These are phyloP conservation scores for Drosophila meridionalis DNA, from an alignment of 2,888 invertebrate genomes.

Conservation along the genomic window DNA sequence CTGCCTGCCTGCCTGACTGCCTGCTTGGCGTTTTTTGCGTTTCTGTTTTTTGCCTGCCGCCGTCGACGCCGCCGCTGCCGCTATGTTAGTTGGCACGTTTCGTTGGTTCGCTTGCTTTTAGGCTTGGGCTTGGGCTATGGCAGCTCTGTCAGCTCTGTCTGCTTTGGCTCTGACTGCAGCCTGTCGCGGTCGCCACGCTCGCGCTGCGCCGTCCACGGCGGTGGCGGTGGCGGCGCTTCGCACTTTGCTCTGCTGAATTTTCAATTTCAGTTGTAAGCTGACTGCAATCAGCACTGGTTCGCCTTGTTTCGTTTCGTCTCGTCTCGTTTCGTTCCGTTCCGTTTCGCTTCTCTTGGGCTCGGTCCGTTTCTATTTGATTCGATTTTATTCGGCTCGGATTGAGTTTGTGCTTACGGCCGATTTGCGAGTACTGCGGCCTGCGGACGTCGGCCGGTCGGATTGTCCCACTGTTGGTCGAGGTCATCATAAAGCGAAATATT, in stretches of 20 bases:
- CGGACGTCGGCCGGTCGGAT: slow-evolving; percentile 25
- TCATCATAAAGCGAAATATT: slow-evolving; percentile 47
- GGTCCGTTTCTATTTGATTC: slow-evolving; percentile 20
- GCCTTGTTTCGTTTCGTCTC: slow-evolving; percentile 55
- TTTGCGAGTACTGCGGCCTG: slow-evolving; percentile 32
- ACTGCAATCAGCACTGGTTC: slow-evolving; percentile 84
- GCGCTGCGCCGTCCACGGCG: slow-evolving; percentile 50
- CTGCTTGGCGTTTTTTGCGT: slow-evolving; percentile 76
- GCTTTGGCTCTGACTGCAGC: slow-evolving; percentile 60
- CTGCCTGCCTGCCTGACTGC: slow-evolving; percentile 53
- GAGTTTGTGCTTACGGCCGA: slow-evolving; percentile 34
- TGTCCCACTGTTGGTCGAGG: slow-evolving; percentile 31
- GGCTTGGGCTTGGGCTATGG: slow-evolving; percentile 59
- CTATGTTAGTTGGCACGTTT: slow-evolving; percentile 73
- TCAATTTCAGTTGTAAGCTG: slow-evolving; percentile 84
- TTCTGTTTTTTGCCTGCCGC: slow-evolving; percentile 70
- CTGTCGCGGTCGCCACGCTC: slow-evolving; percentile 67
- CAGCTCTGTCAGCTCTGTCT: slow-evolving; percentile 40
- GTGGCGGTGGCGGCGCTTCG: slow-evolving; percentile 76
- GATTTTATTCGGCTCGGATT: slow-evolving; percentile 35
- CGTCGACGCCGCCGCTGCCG: slow-evolving; percentile 53
- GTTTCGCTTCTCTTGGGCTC: slow-evolving; percentile 26
- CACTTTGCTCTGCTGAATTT: slow-evolving; percentile 84
- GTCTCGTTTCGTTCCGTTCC: slow-evolving; percentile 34
- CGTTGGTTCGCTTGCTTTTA: slow-evolving; percentile 74